phyloP scores from a whole-genome alignment of 2,797 vertebrate genomes.

The Buceros bicornis region DNA sequence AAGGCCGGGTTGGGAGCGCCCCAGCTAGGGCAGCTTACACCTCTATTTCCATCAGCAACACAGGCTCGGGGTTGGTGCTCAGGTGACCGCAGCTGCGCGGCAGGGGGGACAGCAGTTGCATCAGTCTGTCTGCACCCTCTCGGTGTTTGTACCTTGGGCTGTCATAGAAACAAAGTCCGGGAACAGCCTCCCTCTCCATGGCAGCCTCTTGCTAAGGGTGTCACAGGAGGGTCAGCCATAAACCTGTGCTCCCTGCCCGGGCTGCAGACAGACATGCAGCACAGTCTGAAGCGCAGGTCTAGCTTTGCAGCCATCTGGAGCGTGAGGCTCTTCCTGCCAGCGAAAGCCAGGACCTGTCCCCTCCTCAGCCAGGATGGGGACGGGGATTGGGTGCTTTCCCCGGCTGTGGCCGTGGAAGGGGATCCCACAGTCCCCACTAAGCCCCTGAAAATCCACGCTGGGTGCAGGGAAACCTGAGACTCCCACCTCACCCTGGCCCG shows the following conservation, averaged over 20 bases:
- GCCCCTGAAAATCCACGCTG: slow-evolving; percentile 11
- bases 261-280: not conserved
- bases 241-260: fast-evolving
- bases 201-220: not conserved
- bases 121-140: not conserved
- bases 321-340: not conserved
- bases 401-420: not conserved
- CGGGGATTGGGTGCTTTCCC: not conserved
- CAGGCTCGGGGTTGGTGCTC: not conserved
- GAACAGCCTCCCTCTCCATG: not conserved
- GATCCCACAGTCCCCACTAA: not conserved
- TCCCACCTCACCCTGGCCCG: slow-evolving; percentile 6
- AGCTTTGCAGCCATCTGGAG: not conserved
- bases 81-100: not conserved
- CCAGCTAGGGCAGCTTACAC: not conserved
- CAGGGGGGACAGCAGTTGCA: not conserved
- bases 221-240: not conserved
- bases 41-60: not conserved
- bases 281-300: not conserved
- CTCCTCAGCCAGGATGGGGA: not conserved
- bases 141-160: slow-evolving; percentile 15
- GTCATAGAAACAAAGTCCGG: not conserved
- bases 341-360: not conserved
- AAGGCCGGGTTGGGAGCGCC: not conserved
- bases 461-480: slow-evolving; percentile 37